A percentile compares a stretch with the other conserved stretches of the same genome.
Evolutionary conservation across 2,113 vertebrate species (phyloP).

Genomic region (Periophthalmodon schlosseri): DNA sequence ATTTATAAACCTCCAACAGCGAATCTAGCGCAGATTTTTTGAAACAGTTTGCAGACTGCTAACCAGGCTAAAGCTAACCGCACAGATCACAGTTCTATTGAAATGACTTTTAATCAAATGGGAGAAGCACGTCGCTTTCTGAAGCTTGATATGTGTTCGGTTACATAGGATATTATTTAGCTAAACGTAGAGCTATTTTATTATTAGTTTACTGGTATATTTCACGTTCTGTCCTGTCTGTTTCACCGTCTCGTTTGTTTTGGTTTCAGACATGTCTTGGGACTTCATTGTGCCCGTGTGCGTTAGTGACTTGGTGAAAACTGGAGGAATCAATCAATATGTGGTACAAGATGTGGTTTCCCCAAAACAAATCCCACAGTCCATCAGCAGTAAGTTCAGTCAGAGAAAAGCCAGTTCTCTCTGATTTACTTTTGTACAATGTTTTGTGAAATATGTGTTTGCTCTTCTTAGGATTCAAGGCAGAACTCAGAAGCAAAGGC

Average conservation of each 20-base stretch:
- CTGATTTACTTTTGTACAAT: background rate
- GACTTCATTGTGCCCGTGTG: constrained; percentile 85
- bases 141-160: too few relatives aligned
- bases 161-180: too few relatives aligned
- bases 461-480: constrained; percentile 78
- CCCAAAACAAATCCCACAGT: constrained; percentile 71
- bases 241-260: background rate
- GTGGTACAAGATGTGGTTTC: constrained; percentile 86
- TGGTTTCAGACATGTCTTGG: constrained; percentile 74
- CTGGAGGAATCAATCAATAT: constrained; percentile 83
- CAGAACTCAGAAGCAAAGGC: constrained; percentile 78
- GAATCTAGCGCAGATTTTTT: background rate
- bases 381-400: constrained; percentile 77
- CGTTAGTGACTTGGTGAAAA: constrained; percentile 82
- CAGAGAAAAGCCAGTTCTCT: background rate
- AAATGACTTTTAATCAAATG: background rate
- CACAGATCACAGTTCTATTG: background rate
- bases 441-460: background rate
- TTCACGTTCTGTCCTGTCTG: background rate
- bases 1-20: background rate
- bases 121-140: background rate
- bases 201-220: too few relatives aligned
- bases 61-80: background rate
- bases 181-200: too few relatives aligned
- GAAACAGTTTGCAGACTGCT: background rate